These are phyloP conservation scores for Hydropsyche betteni DNA, from an alignment of 2,888 invertebrate genomes.

Conservation along the genomic window DNA sequence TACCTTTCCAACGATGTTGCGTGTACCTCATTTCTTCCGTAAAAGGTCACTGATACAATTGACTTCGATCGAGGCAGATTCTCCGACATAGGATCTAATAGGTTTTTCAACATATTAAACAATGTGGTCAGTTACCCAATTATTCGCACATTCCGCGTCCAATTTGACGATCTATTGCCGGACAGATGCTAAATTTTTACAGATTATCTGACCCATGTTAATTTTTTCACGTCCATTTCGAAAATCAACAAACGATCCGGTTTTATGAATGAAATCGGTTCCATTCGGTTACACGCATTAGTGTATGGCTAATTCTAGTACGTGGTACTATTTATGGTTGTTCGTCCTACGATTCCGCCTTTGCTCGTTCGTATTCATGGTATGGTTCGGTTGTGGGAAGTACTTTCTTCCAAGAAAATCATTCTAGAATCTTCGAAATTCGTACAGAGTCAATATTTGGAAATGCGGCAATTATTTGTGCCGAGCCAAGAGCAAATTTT, in stretches of 20 bases:
- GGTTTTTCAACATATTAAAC: not conserved
- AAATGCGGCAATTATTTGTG: too few species aligned
- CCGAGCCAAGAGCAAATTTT: too few species aligned
- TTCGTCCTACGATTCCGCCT: slow-evolving; percentile 18
- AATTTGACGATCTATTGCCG: too few species aligned
- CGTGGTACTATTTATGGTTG: slow-evolving; percentile 5
- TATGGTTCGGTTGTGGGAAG: slow-evolving; percentile 5
- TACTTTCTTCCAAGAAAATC: slow-evolving; percentile 9
- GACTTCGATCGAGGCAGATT: slow-evolving; percentile 12
- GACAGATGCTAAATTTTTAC: not conserved
- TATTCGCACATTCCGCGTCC: too few species aligned
- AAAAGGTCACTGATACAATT: slow-evolving; percentile 39
- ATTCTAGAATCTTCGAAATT: slow-evolving; percentile 5
- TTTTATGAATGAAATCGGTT: not conserved
- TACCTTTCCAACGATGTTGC: slow-evolving; percentile 11
- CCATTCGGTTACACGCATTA: not conserved
- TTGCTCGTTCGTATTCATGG: not conserved
- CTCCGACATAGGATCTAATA: slow-evolving; percentile 5
- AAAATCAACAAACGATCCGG: not conserved
- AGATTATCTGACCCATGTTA: slow-evolving; percentile 3
- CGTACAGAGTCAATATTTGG: too few species aligned
- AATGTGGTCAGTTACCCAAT: too few species aligned
- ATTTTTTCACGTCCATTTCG: slow-evolving; percentile 6
- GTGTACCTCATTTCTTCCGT: slow-evolving; percentile 28
- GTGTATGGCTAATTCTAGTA: slow-evolving; percentile 1